These are phyloP conservation scores for Neuroterus valhalla DNA, from an alignment of 1,140 invertebrate genomes.

Conservation along the genomic window DNA sequence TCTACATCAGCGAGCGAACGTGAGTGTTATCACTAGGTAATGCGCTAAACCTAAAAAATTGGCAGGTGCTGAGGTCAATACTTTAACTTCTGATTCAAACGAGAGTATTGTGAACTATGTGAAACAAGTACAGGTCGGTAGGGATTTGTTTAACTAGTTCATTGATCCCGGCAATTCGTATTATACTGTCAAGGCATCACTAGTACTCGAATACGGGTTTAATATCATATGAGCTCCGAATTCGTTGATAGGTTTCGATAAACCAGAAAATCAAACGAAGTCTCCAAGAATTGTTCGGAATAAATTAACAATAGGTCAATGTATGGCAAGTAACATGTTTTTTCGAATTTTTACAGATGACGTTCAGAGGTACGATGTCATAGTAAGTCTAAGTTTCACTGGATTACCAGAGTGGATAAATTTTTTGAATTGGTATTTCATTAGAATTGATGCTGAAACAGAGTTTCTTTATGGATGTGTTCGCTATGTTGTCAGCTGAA, in stretches of 20 bases:
- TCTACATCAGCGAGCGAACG: neutral
- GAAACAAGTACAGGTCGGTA: slow-evolving; percentile 28
- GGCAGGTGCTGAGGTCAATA: slow-evolving; percentile 4
- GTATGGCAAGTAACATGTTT: neutral
- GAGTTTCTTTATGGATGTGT: no score
- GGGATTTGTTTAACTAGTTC: neutral
- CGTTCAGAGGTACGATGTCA: slow-evolving; percentile 29
- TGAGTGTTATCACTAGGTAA: slow-evolving; percentile 44
- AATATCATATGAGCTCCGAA: slow-evolving; percentile 18
- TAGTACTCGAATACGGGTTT: slow-evolving; percentile 27
- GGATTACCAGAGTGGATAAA: slow-evolving; percentile 8
- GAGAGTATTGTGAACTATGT: slow-evolving; percentile 29
- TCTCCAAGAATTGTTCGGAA: slow-evolving; percentile 31
- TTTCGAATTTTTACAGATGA: slow-evolving; percentile 37
- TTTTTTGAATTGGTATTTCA: neutral
- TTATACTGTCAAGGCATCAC: slow-evolving; percentile 40
- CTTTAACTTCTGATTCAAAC: neutral
- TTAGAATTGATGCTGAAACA: no score
- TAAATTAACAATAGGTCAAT: slow-evolving; percentile 21
- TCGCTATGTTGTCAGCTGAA: no score
- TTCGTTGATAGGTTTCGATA: slow-evolving; percentile 36
- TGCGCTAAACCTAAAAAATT: slow-evolving; percentile 9
- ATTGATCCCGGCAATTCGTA: slow-evolving; percentile 39
- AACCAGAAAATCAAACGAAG: neutral
- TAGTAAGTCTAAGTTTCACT: slow-evolving; percentile 30